Base-by-base conservation (phyloP, 2,113 vertebrate genomes). In the Lagopus leucura region DNA sequence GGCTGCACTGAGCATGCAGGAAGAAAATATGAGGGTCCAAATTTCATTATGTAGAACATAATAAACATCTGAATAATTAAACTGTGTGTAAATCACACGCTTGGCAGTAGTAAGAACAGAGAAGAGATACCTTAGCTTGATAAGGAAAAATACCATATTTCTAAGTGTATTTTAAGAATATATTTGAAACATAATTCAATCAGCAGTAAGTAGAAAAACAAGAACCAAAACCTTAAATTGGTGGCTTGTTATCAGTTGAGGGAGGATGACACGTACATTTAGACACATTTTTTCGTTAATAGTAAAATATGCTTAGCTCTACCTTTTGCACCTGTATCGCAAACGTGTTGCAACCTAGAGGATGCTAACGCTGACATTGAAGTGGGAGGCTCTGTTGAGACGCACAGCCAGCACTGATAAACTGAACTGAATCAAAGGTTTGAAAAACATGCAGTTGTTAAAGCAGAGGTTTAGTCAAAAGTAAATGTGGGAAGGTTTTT, bases 11-110 rank as follows among this genome's bases (percentile, higher is more conserved):
- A 97, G 97, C 97, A 97, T 97, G 97, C 95, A 98, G 96, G 96
- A 98, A 98, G 97, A 98, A 98, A 98, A 98, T 98, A 98, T 98
- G 98, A 98, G 98, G 97, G 97, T 98, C 97, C 97, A 98, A 98
- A 98, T 98, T 98, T 98, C 98, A 98, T 98, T 98, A 98, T 98
- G 98, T 98, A 98, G 98, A 98, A 98, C 97, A 98, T 98, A 98
- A 98, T 98, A 98, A 99, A 98, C 98, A 98, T 97, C 97, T 98
- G 97, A 98, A 98, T 99, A 98, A 99, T 98, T 98, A 98, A 98
- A 98, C 97, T 97, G 97, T 97, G 96, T 97, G 94, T 98, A 98
- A 98, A 98, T 98, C 98, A 98, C 96, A 97, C 13, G 36, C 89
- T 97, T 98, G 98, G 97, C 98, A 98, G 96, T 97, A 94, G 97